Percentiles rank a stretch among this genome's conserved stretches.
Conservation (phyloP, 2,888 invertebrate species). For the Itoplectis maculator region DNA sequence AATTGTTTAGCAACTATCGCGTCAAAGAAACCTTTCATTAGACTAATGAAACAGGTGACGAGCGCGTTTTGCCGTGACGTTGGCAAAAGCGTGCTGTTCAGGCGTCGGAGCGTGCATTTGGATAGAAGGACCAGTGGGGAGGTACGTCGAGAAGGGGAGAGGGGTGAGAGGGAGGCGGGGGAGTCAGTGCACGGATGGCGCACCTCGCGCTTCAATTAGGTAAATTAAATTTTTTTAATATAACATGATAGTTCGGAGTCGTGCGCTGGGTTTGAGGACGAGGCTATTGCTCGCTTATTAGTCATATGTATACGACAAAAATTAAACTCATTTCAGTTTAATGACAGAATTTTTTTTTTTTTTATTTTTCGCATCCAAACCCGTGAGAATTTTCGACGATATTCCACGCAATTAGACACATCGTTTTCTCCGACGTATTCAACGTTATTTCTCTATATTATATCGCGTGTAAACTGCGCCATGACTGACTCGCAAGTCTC, state of each 20-base stretch:
- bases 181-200: slow-evolving; percentile 46
- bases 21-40: slow-evolving; percentile 78
- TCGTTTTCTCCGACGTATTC: not conserved
- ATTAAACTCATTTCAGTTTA: not conserved
- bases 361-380: not conserved
- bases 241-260: slow-evolving; percentile 67
- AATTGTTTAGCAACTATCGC: slow-evolving; percentile 63
- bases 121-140: slow-evolving; percentile 36
- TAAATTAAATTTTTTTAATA: slow-evolving; percentile 79
- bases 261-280: not conserved
- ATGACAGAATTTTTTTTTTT: not conserved
- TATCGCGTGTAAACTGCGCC: not conserved
- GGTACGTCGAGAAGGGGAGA: slow-evolving; percentile 9
- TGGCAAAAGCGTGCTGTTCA: slow-evolving; percentile 52
- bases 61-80: slow-evolving; percentile 54
- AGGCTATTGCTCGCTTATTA: slow-evolving; percentile 5
- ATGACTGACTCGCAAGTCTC: not conserved
- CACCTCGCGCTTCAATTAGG: slow-evolving; percentile 77
- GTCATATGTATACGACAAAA: not conserved
- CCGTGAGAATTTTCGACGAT: not conserved
- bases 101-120: slow-evolving; percentile 47
- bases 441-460: no score
- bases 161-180: no score
- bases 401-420: not conserved
- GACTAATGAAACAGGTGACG: slow-evolving; percentile 79